Base-by-base conservation (phyloP, 2,797 vertebrate species). In the Tapera naevia region DNA sequence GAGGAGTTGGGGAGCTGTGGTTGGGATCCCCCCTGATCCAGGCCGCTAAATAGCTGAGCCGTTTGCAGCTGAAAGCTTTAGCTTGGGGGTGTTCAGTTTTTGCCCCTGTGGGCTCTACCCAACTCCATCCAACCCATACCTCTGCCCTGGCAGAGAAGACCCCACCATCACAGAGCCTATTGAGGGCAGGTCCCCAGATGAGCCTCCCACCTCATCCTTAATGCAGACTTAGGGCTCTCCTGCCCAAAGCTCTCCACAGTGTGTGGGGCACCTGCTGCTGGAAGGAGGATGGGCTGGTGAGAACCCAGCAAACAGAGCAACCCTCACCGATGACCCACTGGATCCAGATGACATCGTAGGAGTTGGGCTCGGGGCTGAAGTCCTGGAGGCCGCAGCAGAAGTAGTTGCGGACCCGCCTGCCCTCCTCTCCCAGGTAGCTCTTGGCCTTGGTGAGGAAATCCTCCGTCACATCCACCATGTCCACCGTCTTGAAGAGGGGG, bases 311-410 rank as follows among this genome's bases (percentile, higher is more conserved):
- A 32, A 9, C 11, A 0, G 3, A 35, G 37, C 0, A 1, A 43
- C 41, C 91, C 99, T 98, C 96, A 99, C 99, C 99, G 1, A 99
- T 99, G 82, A 99, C 99, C 99, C 99, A 99, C 98, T 99, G 99
- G 97, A 99, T 99, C 99, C 99, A 99, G 98, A 99, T 99, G 93
- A 99, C 98, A 11, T 99, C 99, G 1, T 99, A 99, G 41, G 98
- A 98, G 53, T 93, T 97, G 1, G 96, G 97, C 97, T 99, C 98
- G 0, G 99, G 99, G 48, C 98, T 96, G 86, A 99, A 99, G 91
- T 99, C 99, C 97, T 99, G 99, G 58, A 99, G 98, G 61, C 99
- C 99, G 0, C 97, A 98, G 97, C 99, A 99, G 97, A 98, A 98
- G 95, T 98, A 99, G 97, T 99, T 98, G 45, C 98, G 98, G 80